phyloP scores from a whole-genome alignment of 1,140 invertebrate species.

The Drosophila burlai region DNA sequence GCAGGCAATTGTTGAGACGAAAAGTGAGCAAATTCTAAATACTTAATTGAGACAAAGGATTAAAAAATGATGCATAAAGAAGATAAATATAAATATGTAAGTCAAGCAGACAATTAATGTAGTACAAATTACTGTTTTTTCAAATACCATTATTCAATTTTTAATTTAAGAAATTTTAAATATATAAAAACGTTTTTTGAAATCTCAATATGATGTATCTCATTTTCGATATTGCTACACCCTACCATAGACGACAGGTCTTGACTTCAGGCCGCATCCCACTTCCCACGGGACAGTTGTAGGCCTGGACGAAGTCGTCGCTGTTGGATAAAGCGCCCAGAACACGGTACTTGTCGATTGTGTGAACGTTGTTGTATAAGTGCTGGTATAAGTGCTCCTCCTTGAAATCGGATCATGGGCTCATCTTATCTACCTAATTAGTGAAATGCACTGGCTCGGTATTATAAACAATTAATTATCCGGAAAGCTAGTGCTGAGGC shows the following conservation, averaged over 20 bases:
- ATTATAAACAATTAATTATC: conserved; percentile 13
- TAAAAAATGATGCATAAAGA: not conserved
- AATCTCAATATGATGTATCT: not conserved
- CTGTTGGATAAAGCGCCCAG: conserved; percentile 89
- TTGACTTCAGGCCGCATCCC: conserved; percentile 88
- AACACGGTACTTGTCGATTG: conserved; percentile 86
- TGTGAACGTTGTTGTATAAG: conserved; percentile 69
- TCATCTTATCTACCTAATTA: conserved; percentile 43
- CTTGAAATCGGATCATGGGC: too few relatives aligned
- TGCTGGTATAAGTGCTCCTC: too few relatives aligned
- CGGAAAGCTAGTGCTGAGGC: not conserved
- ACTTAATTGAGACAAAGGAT: not conserved
- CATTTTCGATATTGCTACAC: not conserved
- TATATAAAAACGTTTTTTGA: not conserved
- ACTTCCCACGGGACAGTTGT: conserved; percentile 87
- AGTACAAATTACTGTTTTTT: not conserved
- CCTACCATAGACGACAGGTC: conserved; percentile 70
- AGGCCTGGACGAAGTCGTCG: conserved; percentile 87
- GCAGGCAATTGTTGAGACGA: conserved; percentile 11
- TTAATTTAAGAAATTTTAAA: not conserved
- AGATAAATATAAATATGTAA: too few relatives aligned
- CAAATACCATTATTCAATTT: too few relatives aligned
- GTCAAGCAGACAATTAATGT: too few relatives aligned
- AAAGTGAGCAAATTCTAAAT: not conserved
- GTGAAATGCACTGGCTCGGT: conserved; percentile 11